phyloP scores from a whole-genome alignment of 2,797 vertebrate genomes.

The Enoplosus armatus region DNA sequence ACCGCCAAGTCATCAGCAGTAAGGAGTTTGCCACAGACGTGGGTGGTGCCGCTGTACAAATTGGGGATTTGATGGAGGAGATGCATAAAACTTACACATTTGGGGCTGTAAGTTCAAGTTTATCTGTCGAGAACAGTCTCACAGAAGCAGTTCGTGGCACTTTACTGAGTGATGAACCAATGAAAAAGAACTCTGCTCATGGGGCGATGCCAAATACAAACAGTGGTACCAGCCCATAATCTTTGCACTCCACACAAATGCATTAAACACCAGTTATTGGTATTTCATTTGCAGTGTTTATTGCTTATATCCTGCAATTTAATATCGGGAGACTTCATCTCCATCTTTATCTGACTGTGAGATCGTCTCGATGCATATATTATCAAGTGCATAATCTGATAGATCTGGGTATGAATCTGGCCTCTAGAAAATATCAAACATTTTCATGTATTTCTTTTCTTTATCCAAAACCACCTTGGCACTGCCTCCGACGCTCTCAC shows the following conservation, averaged over 20 bases:
- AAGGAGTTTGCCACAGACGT: neutral
- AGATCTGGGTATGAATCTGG: constrained; percentile 10
- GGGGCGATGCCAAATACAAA: neutral
- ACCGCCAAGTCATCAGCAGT: neutral
- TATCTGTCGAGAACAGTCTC: neutral
- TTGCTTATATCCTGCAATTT: constrained; percentile 17
- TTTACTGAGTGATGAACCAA: neutral
- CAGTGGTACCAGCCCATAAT: neutral
- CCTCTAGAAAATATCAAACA: constrained; percentile 13
- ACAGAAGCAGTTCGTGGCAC: neutral
- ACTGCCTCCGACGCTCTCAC: no score
- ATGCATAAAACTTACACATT: constrained; percentile 4
- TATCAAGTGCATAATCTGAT: constrained; percentile 14
- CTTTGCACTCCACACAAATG: constrained; percentile 1
- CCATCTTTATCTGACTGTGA: constrained; percentile 9
- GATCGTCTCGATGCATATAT: constrained; percentile 12
- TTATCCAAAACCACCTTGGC: constrained; percentile 3
- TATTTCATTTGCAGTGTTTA: constrained; percentile 16
- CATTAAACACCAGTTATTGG: constrained; percentile 10
- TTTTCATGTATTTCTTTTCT: constrained; percentile 12
- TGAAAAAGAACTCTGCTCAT: neutral
- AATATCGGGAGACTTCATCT: neutral
- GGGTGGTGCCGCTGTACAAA: neutral
- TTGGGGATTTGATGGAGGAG: constrained; percentile 1
- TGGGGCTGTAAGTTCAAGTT: neutral